Evolutionary conservation across 2,888 invertebrate genomes (phyloP).

Genomic region (Amphipoea lucens): DNA sequence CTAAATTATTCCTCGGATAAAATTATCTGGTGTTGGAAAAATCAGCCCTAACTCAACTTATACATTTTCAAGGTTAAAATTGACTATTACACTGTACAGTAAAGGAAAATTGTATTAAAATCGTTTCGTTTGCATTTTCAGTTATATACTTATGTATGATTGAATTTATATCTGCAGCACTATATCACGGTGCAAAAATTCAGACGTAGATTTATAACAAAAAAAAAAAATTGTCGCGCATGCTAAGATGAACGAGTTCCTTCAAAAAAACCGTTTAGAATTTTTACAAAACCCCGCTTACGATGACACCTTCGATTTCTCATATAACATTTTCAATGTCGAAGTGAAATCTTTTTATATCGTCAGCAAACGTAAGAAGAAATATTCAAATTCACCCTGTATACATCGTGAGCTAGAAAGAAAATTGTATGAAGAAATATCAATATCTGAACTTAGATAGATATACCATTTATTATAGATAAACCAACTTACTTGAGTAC

Average conservation of each 20-base stretch:
- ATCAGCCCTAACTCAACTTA: too few species aligned
- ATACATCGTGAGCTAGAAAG: neutral
- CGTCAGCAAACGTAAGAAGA: neutral
- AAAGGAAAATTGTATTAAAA: neutral
- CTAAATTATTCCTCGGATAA: too few species aligned
- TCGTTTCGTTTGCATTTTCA: too few species aligned
- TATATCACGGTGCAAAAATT: too few species aligned
- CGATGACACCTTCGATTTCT: too few species aligned
- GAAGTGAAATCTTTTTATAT: neutral
- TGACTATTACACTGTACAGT: neutral
- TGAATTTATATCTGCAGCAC: too few species aligned
- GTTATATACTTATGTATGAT: too few species aligned
- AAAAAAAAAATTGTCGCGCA: too few species aligned
- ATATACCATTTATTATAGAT: too few species aligned
- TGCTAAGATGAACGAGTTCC: neutral
- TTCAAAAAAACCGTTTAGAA: neutral
- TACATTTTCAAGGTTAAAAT: too few species aligned
- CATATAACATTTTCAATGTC: neutral
- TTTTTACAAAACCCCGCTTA: neutral
- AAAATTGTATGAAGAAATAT: neutral
- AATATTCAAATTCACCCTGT: neutral
- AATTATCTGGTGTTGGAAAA: too few species aligned
- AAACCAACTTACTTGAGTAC: slow-evolving; percentile 88
- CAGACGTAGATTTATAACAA: too few species aligned
- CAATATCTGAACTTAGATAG: slow-evolving; percentile 25